These are phyloP conservation scores for Pangasius macronema DNA, from an alignment of 2,797 vertebrate genomes.

Conservation along the genomic window DNA sequence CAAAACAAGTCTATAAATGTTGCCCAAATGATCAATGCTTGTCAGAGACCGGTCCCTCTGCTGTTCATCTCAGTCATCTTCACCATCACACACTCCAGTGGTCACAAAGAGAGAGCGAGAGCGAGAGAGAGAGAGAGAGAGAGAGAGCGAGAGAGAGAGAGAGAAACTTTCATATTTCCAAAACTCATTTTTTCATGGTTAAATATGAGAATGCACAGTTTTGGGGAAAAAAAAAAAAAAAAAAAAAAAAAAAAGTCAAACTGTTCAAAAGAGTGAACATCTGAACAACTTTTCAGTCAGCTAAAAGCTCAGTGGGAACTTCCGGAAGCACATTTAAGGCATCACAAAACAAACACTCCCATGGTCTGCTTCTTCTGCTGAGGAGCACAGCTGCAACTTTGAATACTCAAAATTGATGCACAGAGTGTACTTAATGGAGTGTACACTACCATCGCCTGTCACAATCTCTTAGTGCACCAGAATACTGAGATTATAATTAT, in stretches of 20 bases:
- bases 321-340: neutral
- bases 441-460: neutral
- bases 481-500: conserved; percentile 3
- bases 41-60: neutral
- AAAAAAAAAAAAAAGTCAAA: neutral
- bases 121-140: too few relatives aligned
- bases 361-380: conserved; percentile 2
- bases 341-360: neutral
- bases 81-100: neutral
- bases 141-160: too few relatives aligned
- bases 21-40: neutral
- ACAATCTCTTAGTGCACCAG: neutral
- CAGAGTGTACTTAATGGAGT: conserved; percentile 10
- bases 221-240: neutral
- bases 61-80: neutral
- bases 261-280: neutral
- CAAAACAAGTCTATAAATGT: neutral
- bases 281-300: neutral
- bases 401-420: conserved; percentile 1
- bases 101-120: neutral
- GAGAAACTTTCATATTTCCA: neutral
- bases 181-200: neutral
- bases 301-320: neutral
- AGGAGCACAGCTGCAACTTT: conserved; percentile 11
- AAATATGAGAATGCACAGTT: neutral